A percentile compares a stretch with the other conserved stretches of the same genome.
These are phyloP conservation scores for Eremophila alpestris DNA, from an alignment of 2,797 vertebrate species.

Conservation along the genomic window DNA sequence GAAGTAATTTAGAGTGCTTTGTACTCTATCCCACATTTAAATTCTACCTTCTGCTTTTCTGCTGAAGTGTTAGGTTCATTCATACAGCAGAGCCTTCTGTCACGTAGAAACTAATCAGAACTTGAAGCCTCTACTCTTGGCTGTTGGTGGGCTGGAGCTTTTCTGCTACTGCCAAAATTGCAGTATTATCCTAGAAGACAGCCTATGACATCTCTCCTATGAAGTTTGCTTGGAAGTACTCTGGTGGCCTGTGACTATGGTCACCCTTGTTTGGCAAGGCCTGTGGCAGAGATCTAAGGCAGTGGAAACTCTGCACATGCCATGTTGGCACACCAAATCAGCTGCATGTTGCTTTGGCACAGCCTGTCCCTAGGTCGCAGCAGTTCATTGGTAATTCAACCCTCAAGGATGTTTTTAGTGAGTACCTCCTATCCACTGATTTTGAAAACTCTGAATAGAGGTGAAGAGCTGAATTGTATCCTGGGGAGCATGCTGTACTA, in stretches of 20 bases:
- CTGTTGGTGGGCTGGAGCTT: not conserved
- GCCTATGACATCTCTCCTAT: not conserved
- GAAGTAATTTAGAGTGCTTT: not conserved
- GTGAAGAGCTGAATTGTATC: not conserved
- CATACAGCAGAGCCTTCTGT: accelerated
- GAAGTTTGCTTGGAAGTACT: not conserved
- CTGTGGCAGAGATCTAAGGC: not conserved
- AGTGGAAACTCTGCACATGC: not conserved
- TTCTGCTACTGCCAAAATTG: not conserved
- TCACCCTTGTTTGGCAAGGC: not conserved
- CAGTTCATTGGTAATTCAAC: not conserved
- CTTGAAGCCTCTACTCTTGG: not conserved
- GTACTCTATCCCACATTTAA: not conserved
- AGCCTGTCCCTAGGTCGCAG: not conserved
- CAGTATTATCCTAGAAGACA: not conserved
- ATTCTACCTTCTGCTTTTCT: not conserved
- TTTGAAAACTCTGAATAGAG: not conserved
- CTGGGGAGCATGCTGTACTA: not conserved
- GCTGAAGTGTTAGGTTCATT: not conserved
- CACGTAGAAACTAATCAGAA: not conserved
- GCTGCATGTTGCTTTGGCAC: not conserved
- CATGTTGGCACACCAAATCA: not conserved
- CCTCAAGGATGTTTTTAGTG: not conserved
- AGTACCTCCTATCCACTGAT: not conserved
- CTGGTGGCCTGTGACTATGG: not conserved